Conservation (phyloP, 2,888 invertebrate genomes). For the Fragum sueziense region DNA sequence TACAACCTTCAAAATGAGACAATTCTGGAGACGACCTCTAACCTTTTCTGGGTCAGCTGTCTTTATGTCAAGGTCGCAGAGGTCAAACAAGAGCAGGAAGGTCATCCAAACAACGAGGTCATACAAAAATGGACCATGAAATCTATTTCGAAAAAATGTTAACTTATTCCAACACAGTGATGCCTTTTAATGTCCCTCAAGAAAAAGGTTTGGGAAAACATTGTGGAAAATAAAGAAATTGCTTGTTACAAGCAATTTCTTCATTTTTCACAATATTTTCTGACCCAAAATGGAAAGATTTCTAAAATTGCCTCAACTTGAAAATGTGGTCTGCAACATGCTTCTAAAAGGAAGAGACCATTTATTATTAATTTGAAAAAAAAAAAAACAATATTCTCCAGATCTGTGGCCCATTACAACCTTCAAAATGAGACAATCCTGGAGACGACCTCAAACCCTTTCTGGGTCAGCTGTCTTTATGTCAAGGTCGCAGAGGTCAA, state of each 20-base stretch:
- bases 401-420: conserved; percentile 67
- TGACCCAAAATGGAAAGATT: no score
- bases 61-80: conserved; percentile 63
- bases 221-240: no score
- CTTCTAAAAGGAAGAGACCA: no score
- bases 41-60: conserved; percentile 65
- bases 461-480: conserved; percentile 63
- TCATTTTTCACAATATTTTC: no score
- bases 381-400: no score
- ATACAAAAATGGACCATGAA: conserved; percentile 63
- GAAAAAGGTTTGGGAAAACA: no score
- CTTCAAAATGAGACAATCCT: conserved; percentile 63
- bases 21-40: conserved; percentile 66
- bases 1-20: conserved; percentile 63
- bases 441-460: conserved; percentile 66
- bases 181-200: no score
- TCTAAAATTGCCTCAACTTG: no score
- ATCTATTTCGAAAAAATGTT: conserved; percentile 61
- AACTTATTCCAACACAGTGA: no score
- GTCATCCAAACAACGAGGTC: conserved; percentile 49
- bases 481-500: conserved; percentile 62
- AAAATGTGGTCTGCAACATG: no score
- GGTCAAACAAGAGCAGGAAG: conserved; percentile 51
- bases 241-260: no score
- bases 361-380: no score